phyloP scores from a whole-genome alignment of 2,797 vertebrate genomes.

The Rhinoraja longicauda region DNA sequence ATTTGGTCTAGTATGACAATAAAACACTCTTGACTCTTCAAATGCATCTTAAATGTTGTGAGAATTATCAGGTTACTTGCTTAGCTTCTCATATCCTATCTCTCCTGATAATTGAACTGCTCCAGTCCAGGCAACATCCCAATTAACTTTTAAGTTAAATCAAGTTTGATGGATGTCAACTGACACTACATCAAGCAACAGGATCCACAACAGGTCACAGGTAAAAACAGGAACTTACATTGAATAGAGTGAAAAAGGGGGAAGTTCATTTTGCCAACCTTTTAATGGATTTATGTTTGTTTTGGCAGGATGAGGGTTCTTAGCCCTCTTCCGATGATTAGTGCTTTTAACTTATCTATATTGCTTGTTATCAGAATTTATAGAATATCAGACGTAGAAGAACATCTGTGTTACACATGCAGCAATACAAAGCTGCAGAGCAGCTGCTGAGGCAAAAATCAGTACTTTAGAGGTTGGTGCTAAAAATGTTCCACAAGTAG shows the following conservation, averaged over 20 bases:
- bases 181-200: neutral
- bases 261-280: neutral
- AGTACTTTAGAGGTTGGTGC: neutral
- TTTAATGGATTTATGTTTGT: neutral
- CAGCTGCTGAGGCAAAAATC: neutral
- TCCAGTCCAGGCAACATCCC: too few species aligned
- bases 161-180: neutral
- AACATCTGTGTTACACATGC: neutral
- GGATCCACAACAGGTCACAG: neutral
- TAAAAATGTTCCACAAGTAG: neutral
- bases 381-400: neutral
- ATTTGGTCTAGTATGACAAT: too few species aligned
- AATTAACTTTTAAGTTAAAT: too few species aligned
- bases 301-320: neutral
- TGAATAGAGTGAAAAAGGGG: neutral
- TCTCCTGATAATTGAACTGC: too few species aligned
- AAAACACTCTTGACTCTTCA: too few species aligned
- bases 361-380: neutral
- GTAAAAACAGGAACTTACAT: neutral
- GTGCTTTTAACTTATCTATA: neutral
- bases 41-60: too few species aligned
- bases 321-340: neutral
- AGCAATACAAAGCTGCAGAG: neutral
- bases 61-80: too few species aligned
- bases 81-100: too few species aligned